Evolutionary conservation across 2,888 invertebrate genomes (phyloP), one percentile per base, ranked within the genome.

Genomic region (Athalia circularis): DNA sequence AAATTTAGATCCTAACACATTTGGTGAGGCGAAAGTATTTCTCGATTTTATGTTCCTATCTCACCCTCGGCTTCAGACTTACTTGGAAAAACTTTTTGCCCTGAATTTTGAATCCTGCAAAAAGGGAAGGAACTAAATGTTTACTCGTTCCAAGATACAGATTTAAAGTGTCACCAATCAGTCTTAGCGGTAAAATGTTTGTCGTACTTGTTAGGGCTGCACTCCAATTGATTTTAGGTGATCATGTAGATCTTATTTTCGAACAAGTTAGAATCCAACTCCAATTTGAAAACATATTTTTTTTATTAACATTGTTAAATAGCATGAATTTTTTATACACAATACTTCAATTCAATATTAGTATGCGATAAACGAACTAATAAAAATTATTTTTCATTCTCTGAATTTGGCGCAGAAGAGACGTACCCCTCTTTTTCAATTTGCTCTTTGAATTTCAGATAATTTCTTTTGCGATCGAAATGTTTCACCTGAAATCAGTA

Each of bases 381-480:
- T 86, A 86, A 87, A 84, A 80, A 83, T 82, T 82, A 83, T 86
- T 92, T 86, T 81, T 87, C 86, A 82, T 92, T 91, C 89, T 93
- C 92, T 50, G 62, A 62, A 62, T 75, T 52, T 81, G 85, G 84
- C 80, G 83, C 81, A 82, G 95, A 91, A 65, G 97, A 96, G 90
- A 97, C 97, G 91, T 94, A 96, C 91, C 97, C 97, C 86, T 95
- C 94, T 87, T 94, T 94, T 87, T 96, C 95, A 90, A 98, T 94
- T 92, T 95, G 95, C 85, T 95, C 95, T 92, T 97, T 97, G 91
- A 96, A 98, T 87, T 95, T 93, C 86, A 97, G 92, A 91, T 96
- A 98, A 85, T 95, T 95, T 87, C 97, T 92, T 91, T 96, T 97
- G 85, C 97, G 94, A 91, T 98, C 97, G 90, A 98, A 98, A 91